Evolutionary conservation across 2,888 invertebrate species (phyloP).

Genomic region (Allolobophora icterica): DNA sequence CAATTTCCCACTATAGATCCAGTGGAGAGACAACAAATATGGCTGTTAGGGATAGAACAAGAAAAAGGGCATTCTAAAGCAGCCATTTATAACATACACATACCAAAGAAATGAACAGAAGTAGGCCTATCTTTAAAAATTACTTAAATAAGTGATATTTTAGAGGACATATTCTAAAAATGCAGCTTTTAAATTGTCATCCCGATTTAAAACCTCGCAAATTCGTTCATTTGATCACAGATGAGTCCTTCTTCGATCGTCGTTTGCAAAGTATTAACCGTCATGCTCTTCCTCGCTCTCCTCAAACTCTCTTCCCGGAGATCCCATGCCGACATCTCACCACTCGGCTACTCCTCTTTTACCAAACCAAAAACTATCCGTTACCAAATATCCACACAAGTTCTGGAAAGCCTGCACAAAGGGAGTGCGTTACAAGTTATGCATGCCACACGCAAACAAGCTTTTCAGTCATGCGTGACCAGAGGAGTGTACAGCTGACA

Average conservation of each 20-base stretch:
- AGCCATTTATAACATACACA: neutral
- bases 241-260: neutral
- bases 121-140: too few relatives aligned
- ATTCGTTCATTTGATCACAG: neutral
- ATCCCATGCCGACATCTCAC: neutral
- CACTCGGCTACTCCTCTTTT: neutral
- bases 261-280: neutral
- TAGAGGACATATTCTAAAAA: neutral
- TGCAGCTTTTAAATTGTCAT: neutral
- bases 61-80: neutral
- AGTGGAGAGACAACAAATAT: neutral
- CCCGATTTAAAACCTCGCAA: neutral
- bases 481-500: neutral
- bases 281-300: neutral
- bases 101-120: neutral
- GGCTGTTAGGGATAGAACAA: neutral
- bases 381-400: neutral
- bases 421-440: neutral
- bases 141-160: neutral
- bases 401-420: neutral
- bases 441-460: neutral
- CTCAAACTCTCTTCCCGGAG: neutral
- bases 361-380: neutral
- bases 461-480: neutral
- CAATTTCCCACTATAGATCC: neutral